phyloP scores from a whole-genome alignment of 2,113 vertebrate genomes.

The Arizona elegans region DNA sequence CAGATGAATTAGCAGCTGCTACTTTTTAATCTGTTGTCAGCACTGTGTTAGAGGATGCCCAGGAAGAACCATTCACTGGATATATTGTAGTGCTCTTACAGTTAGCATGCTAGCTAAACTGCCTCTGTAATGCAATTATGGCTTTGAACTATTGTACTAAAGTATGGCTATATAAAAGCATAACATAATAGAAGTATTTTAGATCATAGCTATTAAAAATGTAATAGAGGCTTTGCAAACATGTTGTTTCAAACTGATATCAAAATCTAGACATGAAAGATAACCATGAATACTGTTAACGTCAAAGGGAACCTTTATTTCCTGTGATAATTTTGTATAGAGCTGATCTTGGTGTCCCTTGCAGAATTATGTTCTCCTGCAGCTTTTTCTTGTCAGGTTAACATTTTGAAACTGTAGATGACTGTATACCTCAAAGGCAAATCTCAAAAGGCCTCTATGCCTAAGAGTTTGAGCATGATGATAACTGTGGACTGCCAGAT shows the following conservation, averaged over 20 bases:
- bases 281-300: neutral
- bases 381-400: slow-evolving; percentile 39
- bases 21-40: neutral
- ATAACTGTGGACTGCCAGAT: slow-evolving; percentile 9
- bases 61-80: too few relatives aligned
- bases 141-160: neutral
- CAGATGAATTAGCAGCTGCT: neutral
- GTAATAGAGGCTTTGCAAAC: neutral
- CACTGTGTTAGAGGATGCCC: neutral
- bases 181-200: neutral
- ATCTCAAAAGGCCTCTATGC: slow-evolving; percentile 19
- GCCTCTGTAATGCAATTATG: neutral
- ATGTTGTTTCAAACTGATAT: neutral
- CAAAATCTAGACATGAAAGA: slow-evolving; percentile 5
- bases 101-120: neutral
- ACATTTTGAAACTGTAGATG: slow-evolving; percentile 35
- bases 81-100: neutral
- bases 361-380: neutral
- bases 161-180: neutral
- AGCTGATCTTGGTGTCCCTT: neutral
- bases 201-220: neutral
- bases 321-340: slow-evolving; percentile 2
- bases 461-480: slow-evolving; percentile 15
- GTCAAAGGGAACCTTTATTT: slow-evolving; percentile 12
- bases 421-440: slow-evolving; percentile 12